These are phyloP conservation scores for Gymnothorax reevesii DNA, from an alignment of 2,797 vertebrate genomes.

Conservation along the genomic window DNA sequence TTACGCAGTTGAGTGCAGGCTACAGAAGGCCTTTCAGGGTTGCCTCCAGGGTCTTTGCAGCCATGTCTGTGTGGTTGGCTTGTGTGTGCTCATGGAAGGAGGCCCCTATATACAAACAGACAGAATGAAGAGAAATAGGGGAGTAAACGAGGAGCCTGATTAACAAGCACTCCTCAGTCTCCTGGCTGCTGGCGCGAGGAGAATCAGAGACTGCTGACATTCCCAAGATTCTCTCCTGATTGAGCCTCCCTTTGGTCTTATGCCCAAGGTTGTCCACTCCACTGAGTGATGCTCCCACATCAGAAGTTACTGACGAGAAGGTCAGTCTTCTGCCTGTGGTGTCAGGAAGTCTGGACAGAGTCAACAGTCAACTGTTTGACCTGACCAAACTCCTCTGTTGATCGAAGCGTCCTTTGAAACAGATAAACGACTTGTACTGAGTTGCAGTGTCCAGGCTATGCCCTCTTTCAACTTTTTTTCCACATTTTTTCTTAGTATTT, in stretches of 20 bases:
- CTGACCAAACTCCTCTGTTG: too few species aligned
- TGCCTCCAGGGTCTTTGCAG: neutral
- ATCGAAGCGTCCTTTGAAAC: too few species aligned
- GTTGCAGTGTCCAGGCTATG: too few species aligned
- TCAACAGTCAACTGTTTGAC: neutral
- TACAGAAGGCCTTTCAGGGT: neutral
- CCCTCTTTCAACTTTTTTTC: too few species aligned
- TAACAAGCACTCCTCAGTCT: neutral
- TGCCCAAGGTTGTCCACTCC: neutral
- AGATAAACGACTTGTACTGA: too few species aligned
- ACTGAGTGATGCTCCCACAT: neutral
- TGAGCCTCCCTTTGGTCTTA: slow-evolving; percentile 9
- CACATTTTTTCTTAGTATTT: too few species aligned
- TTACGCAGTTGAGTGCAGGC: neutral
- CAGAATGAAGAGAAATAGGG: neutral
- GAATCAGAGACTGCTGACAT: neutral
- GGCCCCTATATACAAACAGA: neutral
- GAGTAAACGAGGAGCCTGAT: neutral
- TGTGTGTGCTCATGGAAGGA: neutral
- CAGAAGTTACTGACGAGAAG: neutral
- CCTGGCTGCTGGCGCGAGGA: neutral
- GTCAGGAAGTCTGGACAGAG: neutral
- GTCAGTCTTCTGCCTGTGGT: neutral
- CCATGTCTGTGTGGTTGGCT: neutral
- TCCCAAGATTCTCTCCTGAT: neutral